These are phyloP conservation scores for Drosophila bunnanda DNA, from an alignment of 2,888 invertebrate genomes.

Conservation along the genomic window DNA sequence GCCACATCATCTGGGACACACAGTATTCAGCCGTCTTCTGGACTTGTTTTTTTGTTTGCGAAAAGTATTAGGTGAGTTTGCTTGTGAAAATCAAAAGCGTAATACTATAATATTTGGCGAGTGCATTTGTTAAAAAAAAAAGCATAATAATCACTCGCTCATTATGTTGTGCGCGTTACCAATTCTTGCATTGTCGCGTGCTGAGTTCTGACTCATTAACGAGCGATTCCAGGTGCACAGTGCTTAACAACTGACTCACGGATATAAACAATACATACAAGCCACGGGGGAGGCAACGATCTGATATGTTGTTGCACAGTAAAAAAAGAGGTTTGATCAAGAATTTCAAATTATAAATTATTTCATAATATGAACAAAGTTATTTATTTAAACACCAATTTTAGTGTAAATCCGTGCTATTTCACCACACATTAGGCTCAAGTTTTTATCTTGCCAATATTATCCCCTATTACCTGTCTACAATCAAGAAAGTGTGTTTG, in stretches of 20 bases:
- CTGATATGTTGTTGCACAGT: conserved; percentile 6
- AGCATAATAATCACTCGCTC: conserved; percentile 13
- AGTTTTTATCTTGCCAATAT: neutral
- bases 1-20: conserved; percentile 5
- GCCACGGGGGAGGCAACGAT: neutral
- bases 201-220: conserved; percentile 32
- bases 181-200: conserved; percentile 24
- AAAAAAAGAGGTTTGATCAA: neutral
- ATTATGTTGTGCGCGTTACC: neutral
- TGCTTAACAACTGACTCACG: conserved; percentile 23
- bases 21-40: conserved; percentile 14
- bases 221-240: conserved; percentile 22
- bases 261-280: conserved; percentile 6
- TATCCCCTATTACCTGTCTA: neutral
- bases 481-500: neutral
- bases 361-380: too few relatives aligned
- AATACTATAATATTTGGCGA: conserved; percentile 34
- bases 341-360: neutral
- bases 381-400: too few relatives aligned
- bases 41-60: conserved; percentile 9
- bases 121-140: conserved; percentile 11
- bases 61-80: conserved; percentile 43
- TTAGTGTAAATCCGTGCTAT: too few relatives aligned
- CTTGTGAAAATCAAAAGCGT: conserved; percentile 9
- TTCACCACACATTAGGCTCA: too few relatives aligned